Conservation (phyloP, 2,797 vertebrate species). For the Acanthurus lineatus region DNA sequence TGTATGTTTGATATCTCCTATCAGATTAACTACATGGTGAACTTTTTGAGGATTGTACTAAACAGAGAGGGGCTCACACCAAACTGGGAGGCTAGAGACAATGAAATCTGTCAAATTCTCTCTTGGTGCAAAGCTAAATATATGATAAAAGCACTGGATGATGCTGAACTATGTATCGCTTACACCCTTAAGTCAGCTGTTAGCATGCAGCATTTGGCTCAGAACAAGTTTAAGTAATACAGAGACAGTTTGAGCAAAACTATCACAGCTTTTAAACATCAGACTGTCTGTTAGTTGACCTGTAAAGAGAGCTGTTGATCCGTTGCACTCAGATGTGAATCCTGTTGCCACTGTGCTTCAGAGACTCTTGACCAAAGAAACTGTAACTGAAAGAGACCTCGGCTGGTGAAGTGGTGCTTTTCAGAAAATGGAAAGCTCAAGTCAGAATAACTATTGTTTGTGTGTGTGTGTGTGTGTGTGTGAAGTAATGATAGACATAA, state of each 20-base stretch:
- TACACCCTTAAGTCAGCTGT: neutral
- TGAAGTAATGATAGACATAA: neutral
- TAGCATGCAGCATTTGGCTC: neutral
- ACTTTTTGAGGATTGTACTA: neutral
- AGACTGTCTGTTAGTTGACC: neutral
- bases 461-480: no score
- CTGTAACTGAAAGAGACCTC: neutral
- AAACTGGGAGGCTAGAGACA: neutral
- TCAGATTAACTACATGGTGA: neutral
- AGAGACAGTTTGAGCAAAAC: neutral
- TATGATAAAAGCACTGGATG: neutral
- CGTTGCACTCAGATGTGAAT: constrained; percentile 3
- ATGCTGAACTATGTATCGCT: neutral
- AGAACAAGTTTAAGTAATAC: constrained; percentile 1
- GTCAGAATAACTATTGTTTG: neutral
- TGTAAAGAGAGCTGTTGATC: constrained; percentile 9
- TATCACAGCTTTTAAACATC: constrained; percentile 20
- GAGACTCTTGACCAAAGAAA: constrained; percentile 2
- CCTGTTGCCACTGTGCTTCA: neutral
- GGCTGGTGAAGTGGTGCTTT: neutral
- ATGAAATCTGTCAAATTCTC: neutral
- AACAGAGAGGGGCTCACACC: neutral
- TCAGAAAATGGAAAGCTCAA: neutral
- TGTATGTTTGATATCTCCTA: neutral
- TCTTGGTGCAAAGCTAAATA: neutral